A percentile compares a stretch with the other conserved stretches of the same genome.
Evolutionary conservation across 2,888 invertebrate genomes (phyloP).

Genomic region (Torymus texanus): DNA sequence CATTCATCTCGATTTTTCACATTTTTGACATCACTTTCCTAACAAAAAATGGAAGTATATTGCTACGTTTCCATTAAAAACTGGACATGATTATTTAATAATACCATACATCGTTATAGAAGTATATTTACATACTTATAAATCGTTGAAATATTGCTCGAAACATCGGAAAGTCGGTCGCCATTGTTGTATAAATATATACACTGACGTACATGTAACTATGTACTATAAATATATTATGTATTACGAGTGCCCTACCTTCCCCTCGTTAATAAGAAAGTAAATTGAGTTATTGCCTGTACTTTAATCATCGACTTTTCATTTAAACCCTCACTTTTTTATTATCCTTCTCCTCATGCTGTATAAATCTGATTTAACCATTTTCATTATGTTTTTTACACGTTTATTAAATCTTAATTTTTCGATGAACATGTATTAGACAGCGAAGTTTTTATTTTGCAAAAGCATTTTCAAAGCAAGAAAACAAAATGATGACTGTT

Average conservation of each 20-base stretch:
- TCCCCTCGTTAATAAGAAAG: conserved; percentile 62
- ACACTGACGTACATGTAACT: conserved; percentile 42
- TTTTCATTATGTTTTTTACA: no score
- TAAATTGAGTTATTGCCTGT: conserved; percentile 65
- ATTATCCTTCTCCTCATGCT: no score
- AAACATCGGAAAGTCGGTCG: conserved; percentile 18
- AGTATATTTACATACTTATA: background rate
- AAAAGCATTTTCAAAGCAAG: no score
- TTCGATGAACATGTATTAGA: no score
- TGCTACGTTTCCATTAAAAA: no score
- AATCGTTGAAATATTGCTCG: background rate
- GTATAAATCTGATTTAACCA: no score
- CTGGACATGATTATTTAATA: background rate
- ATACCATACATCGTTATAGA: background rate
- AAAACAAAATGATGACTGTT: no score
- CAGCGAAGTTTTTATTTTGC: no score
- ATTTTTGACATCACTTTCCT: background rate
- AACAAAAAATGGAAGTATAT: no score
- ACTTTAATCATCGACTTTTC: conserved; percentile 57
- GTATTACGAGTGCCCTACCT: conserved; percentile 63
- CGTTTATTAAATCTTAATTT: no score
- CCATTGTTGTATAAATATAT: conserved; percentile 36
- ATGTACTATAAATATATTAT: conserved; percentile 50
- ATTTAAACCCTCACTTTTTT: background rate
- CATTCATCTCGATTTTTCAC: background rate